Base-by-base conservation (phyloP, 2,113 vertebrate species). In the Haplochromis burtoni region DNA sequence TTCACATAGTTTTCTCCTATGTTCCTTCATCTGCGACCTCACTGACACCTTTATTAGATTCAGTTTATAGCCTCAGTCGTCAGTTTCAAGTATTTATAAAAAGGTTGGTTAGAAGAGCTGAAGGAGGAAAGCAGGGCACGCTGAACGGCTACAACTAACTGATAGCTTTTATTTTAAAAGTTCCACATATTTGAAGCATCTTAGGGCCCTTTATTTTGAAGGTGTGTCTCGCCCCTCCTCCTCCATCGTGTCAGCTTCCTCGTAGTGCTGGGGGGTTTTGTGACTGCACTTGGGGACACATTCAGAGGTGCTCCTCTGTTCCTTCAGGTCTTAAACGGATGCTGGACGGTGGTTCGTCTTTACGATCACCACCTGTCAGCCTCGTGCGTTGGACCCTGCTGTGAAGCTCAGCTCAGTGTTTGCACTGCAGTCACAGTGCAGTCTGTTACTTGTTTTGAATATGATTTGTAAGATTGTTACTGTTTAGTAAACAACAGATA, bases 291-390 rank as follows among this genome's bases (percentile, higher is more conserved):
- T 12, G 61, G n/a, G 17, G 31, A 35, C 61, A 55, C 21, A 12
- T 7, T 55, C n/a, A 63, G 17, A 63, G 59, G 4, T n/a, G 31
- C 0, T 12, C n/a, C 51, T 21, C 10, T 21, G n/a, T 2, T 35
- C 17, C 59, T 35, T 35, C 59, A 35, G 4, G 10, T 4, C 10
- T 35, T 35, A 63, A n/a, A n/a, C 0, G 0, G 7, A 35, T n/a
- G 59, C n/a, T n/a, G 59, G 9, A 33, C 16, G 3, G 9, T 33
- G 16, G 29, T 63, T 63, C 0, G 2, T 63, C 29, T 63, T 7
- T 31, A 61, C 57, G 38, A 2, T 73, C 68, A 17, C 68, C 24
- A 3, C 24, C 21, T 10, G 21, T 73, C 13, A 5, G 21, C 38
- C 40, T 73, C 2, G 3, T 47, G 42, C 4, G 59, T 4, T 7